Conservation (phyloP, 2,888 invertebrate genomes). For the Sabatieria punctata region DNA sequence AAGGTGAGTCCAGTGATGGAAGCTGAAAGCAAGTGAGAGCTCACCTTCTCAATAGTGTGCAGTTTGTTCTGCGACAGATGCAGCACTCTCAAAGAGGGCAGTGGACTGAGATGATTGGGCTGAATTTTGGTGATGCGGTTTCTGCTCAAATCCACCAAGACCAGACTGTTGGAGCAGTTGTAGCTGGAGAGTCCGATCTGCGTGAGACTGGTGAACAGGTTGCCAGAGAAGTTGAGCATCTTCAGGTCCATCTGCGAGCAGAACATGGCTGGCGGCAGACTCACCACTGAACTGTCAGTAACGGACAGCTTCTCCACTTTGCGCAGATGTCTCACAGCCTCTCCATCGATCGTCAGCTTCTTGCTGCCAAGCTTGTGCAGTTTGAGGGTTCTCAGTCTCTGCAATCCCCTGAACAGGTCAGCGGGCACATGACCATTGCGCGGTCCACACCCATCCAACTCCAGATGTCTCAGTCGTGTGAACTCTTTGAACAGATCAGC, state of each 20-base stretch:
- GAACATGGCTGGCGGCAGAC: conserved; percentile 7
- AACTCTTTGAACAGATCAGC: not conserved
- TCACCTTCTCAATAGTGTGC: too few species aligned
- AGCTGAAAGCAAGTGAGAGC: too few species aligned
- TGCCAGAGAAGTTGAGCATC: conserved; percentile 7
- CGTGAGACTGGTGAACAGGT: conserved; percentile 1
- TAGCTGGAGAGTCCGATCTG: conserved; percentile 1
- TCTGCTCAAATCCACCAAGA: too few species aligned
- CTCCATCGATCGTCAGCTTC: too few species aligned
- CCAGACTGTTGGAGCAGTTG: conserved; percentile 1
- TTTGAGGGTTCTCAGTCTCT: conserved; percentile 4
- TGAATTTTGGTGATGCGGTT: too few species aligned
- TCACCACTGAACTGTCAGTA: not conserved
- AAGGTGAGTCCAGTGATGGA: too few species aligned
- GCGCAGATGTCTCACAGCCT: not conserved
- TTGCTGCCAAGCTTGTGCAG: conserved; percentile 3
- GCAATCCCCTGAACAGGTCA: conserved; percentile 8
- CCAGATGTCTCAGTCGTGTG: conserved; percentile 4
- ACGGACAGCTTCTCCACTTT: conserved; percentile 8
- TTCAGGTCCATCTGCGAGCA: conserved; percentile 9
- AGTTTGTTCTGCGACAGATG: too few species aligned
- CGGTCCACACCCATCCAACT: conserved; percentile 1
- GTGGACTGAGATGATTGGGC: too few species aligned
- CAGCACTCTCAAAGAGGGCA: too few species aligned
- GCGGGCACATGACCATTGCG: not conserved